Conservation (phyloP, 2,797 vertebrate genomes). For the Pangasius djambal region DNA sequence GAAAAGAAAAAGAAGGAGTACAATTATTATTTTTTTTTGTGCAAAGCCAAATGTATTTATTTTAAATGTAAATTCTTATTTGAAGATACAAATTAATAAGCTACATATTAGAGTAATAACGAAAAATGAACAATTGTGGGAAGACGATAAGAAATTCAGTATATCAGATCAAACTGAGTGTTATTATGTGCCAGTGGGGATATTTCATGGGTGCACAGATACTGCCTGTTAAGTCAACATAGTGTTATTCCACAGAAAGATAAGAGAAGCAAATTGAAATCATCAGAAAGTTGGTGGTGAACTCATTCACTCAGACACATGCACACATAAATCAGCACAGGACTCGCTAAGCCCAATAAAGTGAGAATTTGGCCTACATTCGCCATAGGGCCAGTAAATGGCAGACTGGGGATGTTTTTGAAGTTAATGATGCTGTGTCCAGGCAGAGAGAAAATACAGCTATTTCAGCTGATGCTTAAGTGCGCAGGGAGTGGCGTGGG, state of each 20-base stretch:
- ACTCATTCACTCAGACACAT: slow-evolving; percentile 1
- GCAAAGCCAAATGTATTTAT: not conserved
- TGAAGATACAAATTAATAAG: not conserved
- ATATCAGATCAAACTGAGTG: not conserved
- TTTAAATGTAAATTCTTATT: not conserved
- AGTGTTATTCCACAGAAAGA: not conserved
- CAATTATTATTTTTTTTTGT: not conserved
- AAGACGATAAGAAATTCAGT: not conserved
- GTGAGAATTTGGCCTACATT: slow-evolving; percentile 35
- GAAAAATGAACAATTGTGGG: not conserved
- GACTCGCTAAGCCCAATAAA: slow-evolving; percentile 42
- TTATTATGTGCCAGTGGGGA: not conserved
- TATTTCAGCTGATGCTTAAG: slow-evolving; percentile 16
- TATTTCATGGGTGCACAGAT: not conserved
- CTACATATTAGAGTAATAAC: not conserved
- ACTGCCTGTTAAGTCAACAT: not conserved
- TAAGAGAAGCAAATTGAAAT: not conserved
- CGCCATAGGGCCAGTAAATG: slow-evolving; percentile 43
- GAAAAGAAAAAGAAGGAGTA: not conserved
- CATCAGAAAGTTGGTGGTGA: not conserved
- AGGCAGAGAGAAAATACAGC: slow-evolving; percentile 22
- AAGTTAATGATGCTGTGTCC: slow-evolving; percentile 44
- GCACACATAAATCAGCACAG: slow-evolving; percentile 35
- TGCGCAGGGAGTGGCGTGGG: slow-evolving; percentile 11
- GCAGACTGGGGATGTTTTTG: slow-evolving; percentile 39